Percentiles rank a stretch among this genome's conserved stretches.
Conservation (phyloP, 2,113 vertebrate genomes). For the Lampris megalopsis region DNA sequence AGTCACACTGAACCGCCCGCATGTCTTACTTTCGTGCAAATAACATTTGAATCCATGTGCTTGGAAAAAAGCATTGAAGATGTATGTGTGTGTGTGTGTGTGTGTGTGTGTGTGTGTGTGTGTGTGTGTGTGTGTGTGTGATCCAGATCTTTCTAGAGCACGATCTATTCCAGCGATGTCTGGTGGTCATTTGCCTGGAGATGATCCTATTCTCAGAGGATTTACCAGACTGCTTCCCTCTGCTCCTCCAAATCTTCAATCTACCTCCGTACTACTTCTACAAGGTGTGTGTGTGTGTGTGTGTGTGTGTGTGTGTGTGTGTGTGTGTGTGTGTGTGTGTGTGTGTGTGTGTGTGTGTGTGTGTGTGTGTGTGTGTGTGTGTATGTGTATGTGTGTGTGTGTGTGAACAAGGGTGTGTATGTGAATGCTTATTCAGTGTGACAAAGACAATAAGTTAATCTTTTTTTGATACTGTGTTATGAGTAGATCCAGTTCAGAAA, state of each 20-base stretch:
- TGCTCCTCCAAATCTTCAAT: constrained; percentile 84
- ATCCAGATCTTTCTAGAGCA: constrained; percentile 84
- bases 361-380: background rate
- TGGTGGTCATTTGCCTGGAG: constrained; percentile 89
- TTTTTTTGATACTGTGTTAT: too few relatives aligned
- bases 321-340: background rate
- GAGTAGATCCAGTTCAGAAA: too few relatives aligned
- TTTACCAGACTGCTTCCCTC: constrained; percentile 84
- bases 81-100: background rate
- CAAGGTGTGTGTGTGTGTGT: constrained; percentile 79
- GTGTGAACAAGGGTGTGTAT: too few relatives aligned
- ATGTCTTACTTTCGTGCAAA: too few relatives aligned
- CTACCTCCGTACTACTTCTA: constrained; percentile 88
- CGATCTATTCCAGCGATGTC: constrained; percentile 85
- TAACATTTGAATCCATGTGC: too few relatives aligned
- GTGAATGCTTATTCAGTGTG: too few relatives aligned
- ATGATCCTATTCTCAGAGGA: constrained; percentile 84
- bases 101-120: background rate
- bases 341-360: constrained; percentile 64
- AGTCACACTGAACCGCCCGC: too few relatives aligned
- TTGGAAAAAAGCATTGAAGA: too few relatives aligned
- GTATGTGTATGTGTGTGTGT: constrained; percentile 1
- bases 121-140: constrained; percentile 29
- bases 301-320: background rate
- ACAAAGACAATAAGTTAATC: too few relatives aligned